phyloP scores from a whole-genome alignment of 2,888 invertebrate genomes.

The Galerucella pusilla region DNA sequence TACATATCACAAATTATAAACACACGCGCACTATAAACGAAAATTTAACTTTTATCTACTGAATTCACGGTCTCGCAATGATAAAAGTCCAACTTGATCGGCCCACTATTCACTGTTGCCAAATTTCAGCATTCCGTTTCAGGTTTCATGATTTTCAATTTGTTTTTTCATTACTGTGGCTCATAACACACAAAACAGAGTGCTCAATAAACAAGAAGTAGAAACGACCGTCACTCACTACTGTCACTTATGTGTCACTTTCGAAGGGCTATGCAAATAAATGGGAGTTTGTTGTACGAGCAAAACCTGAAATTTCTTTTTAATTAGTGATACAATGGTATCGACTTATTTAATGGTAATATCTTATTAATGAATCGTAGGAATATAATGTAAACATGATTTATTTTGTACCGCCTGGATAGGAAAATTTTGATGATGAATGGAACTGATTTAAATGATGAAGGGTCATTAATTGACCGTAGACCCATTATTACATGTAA shows the following conservation, averaged over 20 bases:
- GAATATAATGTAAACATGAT: slow-evolving; percentile 50
- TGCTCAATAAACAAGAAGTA: not conserved
- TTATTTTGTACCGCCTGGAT: slow-evolving; percentile 57
- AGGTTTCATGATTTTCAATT: too few species aligned
- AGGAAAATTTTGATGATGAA: slow-evolving; percentile 68
- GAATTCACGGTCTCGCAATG: too few species aligned
- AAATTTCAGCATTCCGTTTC: too few species aligned
- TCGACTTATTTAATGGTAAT: slow-evolving; percentile 8
- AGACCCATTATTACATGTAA: slow-evolving; percentile 82
- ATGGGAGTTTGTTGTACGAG: slow-evolving; percentile 13
- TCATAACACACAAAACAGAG: not conserved
- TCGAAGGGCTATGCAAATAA: slow-evolving; percentile 22
- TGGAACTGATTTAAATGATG: slow-evolving; percentile 69
- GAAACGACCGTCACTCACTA: not conserved
- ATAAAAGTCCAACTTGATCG: too few species aligned
- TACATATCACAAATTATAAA: too few species aligned
- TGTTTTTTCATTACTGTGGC: not conserved
- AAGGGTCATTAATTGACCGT: slow-evolving; percentile 73
- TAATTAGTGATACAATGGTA: not conserved
- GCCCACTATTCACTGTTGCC: too few species aligned
- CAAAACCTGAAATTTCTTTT: slow-evolving; percentile 12
- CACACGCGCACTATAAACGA: too few species aligned
- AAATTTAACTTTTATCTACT: too few species aligned
- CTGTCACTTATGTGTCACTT: not conserved
- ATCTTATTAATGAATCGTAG: not conserved